These are phyloP conservation scores for Catajapyx aquilonaris DNA, from an alignment of 1,140 invertebrate species.

Conservation along the genomic window DNA sequence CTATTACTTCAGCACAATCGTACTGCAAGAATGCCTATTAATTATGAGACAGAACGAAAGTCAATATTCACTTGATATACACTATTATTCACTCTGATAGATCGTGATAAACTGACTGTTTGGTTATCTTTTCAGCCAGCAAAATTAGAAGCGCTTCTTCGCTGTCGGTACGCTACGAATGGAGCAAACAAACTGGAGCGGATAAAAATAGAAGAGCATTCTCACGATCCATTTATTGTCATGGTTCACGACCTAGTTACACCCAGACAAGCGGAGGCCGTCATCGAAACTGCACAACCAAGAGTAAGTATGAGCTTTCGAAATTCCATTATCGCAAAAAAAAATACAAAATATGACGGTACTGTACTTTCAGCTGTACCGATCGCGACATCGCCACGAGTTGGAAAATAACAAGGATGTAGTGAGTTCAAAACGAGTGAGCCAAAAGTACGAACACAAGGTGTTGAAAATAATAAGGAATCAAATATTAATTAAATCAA, in stretches of 20 bases:
- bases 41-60: no score
- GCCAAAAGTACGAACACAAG: slow-evolving; percentile 12
- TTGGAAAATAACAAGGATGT: slow-evolving; percentile 10
- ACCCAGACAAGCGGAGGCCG: slow-evolving; percentile 22
- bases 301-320: slow-evolving; percentile 22
- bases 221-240: slow-evolving; percentile 25
- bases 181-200: not conserved
- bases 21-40: no score
- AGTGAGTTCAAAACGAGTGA: slow-evolving; percentile 13
- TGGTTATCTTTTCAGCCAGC: no score
- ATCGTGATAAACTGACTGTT: no score
- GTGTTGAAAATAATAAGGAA: not conserved
- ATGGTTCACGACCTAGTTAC: slow-evolving; percentile 28
- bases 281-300: slow-evolving; percentile 26
- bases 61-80: no score
- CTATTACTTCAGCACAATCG: no score
- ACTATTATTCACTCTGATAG: no score
- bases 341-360: no score
- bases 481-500: no score
- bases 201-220: slow-evolving; percentile 19
- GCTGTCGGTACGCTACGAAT: not conserved
- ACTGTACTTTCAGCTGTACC: slow-evolving; percentile 10
- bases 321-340: no score
- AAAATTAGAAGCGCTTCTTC: no score
- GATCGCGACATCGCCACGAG: slow-evolving; percentile 13